A percentile compares a stretch with the other conserved stretches of the same genome.
Conservation (phyloP, 2,113 vertebrate genomes). For the Bufo gargarizans region DNA sequence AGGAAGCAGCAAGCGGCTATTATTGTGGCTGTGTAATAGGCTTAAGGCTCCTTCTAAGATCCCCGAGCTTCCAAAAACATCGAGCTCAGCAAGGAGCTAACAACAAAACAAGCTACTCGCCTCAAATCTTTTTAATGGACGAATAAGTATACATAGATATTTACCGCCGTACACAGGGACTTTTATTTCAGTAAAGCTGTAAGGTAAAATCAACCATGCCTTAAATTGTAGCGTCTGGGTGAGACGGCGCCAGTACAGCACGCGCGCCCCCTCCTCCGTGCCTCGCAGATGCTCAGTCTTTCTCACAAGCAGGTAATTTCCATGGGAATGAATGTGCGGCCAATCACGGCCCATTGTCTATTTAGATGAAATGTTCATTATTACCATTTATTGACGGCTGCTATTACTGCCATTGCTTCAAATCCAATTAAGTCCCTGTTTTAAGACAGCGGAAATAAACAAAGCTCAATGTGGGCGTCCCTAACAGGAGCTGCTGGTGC, state of each 20-base stretch:
- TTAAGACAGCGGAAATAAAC: background rate
- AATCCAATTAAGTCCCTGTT: slow-evolving; percentile 45
- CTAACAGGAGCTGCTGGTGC: too few relatives aligned
- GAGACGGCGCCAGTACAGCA: background rate
- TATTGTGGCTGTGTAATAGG: background rate
- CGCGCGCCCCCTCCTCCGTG: background rate
- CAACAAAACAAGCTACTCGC: background rate
- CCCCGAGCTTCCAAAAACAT: slow-evolving; percentile 8
- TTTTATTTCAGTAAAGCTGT: slow-evolving; percentile 19
- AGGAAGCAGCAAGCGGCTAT: background rate
- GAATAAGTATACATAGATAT: slow-evolving; percentile 13
- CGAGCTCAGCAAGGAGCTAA: slow-evolving; percentile 10
- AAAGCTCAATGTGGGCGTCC: background rate
- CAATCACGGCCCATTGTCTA: slow-evolving; percentile 4
- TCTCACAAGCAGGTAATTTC: slow-evolving; percentile 27
- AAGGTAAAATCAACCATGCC: slow-evolving; percentile 18
- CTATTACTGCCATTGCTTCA: slow-evolving; percentile 38
- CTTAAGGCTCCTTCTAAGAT: slow-evolving; percentile 14
- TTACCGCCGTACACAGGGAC: background rate
- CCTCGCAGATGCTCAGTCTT: slow-evolving; percentile 9
- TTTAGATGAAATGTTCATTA: slow-evolving; percentile 49
- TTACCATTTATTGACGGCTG: slow-evolving; percentile 45
- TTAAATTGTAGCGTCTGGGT: slow-evolving; percentile 16
- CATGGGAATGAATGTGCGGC: slow-evolving; percentile 17
- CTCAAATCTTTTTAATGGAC: background rate